Evolutionary conservation across 2,113 vertebrate genomes (phyloP).

Genomic region (Aramus guarauna): DNA sequence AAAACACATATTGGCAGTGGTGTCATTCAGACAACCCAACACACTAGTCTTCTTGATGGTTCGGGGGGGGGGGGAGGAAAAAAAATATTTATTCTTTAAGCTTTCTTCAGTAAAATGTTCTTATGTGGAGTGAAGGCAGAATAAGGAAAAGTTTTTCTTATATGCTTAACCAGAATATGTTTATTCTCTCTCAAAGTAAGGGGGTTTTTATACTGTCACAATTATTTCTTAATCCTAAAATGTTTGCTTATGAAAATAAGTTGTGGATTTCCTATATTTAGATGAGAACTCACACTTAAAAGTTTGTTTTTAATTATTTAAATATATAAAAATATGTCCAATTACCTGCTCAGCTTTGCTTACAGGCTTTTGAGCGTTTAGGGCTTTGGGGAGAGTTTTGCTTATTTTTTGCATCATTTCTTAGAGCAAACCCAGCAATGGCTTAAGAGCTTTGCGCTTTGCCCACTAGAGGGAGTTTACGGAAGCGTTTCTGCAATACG

Average conservation of each 20-base stretch:
- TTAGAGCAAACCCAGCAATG: background rate
- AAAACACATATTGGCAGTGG: background rate
- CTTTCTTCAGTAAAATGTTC: background rate
- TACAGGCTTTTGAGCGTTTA: background rate
- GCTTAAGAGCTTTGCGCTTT: background rate
- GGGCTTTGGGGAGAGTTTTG: accelerated
- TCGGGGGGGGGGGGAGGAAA: too few species aligned
- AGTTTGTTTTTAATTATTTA: background rate
- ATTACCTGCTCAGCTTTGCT: background rate
- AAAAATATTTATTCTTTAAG: background rate
- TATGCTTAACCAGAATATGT: background rate
- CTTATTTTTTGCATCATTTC: background rate
- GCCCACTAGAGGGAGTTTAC: background rate
- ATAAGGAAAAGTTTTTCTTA: background rate
- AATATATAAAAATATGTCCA: background rate
- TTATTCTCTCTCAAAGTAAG: background rate
- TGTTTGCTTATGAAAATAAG: background rate
- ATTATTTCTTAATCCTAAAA: background rate
- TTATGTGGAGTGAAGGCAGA: background rate
- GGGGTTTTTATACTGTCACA: background rate
- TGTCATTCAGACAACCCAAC: background rate
- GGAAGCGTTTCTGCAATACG: background rate
- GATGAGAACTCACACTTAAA: background rate
- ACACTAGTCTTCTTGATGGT: background rate
- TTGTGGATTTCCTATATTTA: background rate